These are phyloP conservation scores for Leptodactylus fallax DNA, from an alignment of 2,797 vertebrate species.

Conservation along the genomic window DNA sequence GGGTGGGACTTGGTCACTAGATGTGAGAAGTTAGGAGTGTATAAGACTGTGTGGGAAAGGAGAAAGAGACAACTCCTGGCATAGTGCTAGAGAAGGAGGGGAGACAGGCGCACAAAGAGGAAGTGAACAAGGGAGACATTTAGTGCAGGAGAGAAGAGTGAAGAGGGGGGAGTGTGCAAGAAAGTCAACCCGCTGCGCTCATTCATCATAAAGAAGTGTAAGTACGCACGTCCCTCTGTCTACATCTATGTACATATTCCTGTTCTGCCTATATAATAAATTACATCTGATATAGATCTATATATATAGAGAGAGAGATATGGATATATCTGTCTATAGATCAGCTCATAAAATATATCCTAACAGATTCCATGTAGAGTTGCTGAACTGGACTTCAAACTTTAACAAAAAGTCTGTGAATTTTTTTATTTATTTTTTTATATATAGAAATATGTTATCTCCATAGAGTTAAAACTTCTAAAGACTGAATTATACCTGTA, in stretches of 20 bases:
- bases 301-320: too few species aligned
- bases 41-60: background rate
- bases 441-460: background rate
- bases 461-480: background rate
- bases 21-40: slow-evolving; percentile 25
- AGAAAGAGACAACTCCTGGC: slow-evolving; percentile 16
- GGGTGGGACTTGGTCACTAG: slow-evolving; percentile 26
- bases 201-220: slow-evolving; percentile 33
- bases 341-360: background rate
- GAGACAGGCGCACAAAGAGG: slow-evolving; percentile 9
- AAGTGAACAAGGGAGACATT: slow-evolving; percentile 53
- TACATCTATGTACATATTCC: background rate
- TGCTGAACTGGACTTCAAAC: background rate
- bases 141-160: slow-evolving; percentile 10
- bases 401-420: too few species aligned
- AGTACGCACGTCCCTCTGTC: slow-evolving; percentile 25
- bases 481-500: background rate
- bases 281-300: too few species aligned
- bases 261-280: background rate
- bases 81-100: slow-evolving; percentile 34
- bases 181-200: background rate
- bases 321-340: background rate
- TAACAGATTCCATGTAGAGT: background rate
- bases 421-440: too few species aligned
- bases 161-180: slow-evolving; percentile 8